Conservation (phyloP, 2,888 invertebrate species). For the Lottia scabra region DNA sequence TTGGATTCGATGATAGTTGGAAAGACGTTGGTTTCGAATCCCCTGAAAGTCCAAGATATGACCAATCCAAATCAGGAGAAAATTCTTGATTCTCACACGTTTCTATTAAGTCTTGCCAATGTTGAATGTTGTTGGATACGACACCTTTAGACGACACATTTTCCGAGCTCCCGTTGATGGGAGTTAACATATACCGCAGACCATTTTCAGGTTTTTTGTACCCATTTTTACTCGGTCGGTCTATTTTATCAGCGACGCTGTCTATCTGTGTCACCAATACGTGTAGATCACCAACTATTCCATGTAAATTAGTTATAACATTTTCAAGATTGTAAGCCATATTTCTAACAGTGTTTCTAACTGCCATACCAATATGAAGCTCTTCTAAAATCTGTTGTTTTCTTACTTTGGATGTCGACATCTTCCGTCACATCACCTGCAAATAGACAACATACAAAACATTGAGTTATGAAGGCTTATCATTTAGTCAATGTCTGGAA, state of each 20-base stretch:
- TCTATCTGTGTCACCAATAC: conserved; percentile 32
- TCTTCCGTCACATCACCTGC: not conserved
- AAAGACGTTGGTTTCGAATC: not conserved
- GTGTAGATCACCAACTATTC: conserved; percentile 32
- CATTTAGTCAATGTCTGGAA: no score
- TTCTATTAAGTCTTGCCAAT: conserved; percentile 12
- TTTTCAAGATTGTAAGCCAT: conserved; percentile 31
- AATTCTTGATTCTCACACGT: conserved; percentile 14
- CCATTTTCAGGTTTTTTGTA: conserved; percentile 10
- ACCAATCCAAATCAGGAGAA: conserved; percentile 35
- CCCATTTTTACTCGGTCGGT: conserved; percentile 8
- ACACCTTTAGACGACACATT: not conserved
- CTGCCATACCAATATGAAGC: conserved; percentile 5
- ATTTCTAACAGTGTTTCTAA: conserved; percentile 20
- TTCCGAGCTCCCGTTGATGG: not conserved
- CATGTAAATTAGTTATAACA: conserved; percentile 27
- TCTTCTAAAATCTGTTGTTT: not conserved
- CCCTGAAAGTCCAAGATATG: conserved; percentile 26
- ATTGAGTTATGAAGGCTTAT: no score
- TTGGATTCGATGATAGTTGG: not conserved
- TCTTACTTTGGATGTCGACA: not conserved
- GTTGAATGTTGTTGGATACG: conserved; percentile 12
- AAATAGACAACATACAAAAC: no score
- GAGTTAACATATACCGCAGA: not conserved
- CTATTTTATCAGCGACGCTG: conserved; percentile 27